phyloP scores from a whole-genome alignment of 1,140 invertebrate genomes.

The Drosophila lacertosa region DNA sequence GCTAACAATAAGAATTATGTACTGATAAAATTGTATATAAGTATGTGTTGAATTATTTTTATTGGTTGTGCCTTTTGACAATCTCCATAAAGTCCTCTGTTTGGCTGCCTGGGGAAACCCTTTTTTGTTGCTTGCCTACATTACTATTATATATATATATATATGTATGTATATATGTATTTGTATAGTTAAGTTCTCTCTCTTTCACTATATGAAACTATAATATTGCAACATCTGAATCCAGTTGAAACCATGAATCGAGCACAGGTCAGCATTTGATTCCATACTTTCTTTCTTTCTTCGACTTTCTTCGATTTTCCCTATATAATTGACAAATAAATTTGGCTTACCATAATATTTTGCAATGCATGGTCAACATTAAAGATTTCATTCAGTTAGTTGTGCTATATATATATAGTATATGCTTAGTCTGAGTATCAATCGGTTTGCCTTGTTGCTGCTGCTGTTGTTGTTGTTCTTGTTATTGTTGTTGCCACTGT shows the following conservation, averaged over 20 bases:
- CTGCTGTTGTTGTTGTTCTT: slow-evolving; percentile 15
- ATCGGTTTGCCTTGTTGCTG: slow-evolving; percentile 60
- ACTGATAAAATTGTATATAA: slow-evolving; percentile 7
- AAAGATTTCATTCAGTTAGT: slow-evolving; percentile 52
- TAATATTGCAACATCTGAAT: slow-evolving; percentile 63
- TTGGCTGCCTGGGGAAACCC: slow-evolving; percentile 65
- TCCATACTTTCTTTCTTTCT: slow-evolving; percentile 19
- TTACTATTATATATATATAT: slow-evolving; percentile 23
- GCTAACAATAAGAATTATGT: slow-evolving; percentile 23
- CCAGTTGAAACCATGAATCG: slow-evolving; percentile 70
- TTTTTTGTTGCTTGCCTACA: slow-evolving; percentile 36
- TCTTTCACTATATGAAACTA: slow-evolving; percentile 35
- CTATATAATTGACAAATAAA: slow-evolving; percentile 77
- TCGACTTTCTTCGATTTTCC: slow-evolving; percentile 14
- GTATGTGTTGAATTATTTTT: not conserved
- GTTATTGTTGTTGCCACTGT: slow-evolving; percentile 18
- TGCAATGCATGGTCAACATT: slow-evolving; percentile 71
- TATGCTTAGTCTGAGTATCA: slow-evolving; percentile 69
- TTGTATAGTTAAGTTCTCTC: slow-evolving; percentile 32
- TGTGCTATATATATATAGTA: slow-evolving; percentile 25
- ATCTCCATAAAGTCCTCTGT: slow-evolving; percentile 22
- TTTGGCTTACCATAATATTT: slow-evolving; percentile 79
- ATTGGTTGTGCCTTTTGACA: slow-evolving; percentile 15
- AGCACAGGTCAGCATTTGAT: slow-evolving; percentile 58
- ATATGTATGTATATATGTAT: not conserved